These are phyloP conservation scores for Calidris pugnax DNA, from an alignment of 2,113 vertebrate genomes.

Conservation along the genomic window DNA sequence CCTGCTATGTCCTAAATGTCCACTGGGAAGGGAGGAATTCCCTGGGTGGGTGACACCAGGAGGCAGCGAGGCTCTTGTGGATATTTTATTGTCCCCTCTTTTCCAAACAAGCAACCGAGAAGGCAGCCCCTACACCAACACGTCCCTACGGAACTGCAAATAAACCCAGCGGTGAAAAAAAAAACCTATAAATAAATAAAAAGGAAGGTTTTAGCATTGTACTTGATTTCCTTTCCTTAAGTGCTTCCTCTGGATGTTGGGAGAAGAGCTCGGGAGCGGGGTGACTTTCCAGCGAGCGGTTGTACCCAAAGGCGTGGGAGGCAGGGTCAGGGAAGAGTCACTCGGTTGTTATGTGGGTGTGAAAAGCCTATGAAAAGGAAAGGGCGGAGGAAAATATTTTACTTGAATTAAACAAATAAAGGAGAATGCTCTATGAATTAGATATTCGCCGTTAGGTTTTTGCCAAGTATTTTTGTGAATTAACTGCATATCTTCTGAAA, in stretches of 20 bases:
- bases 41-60: neutral
- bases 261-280: neutral
- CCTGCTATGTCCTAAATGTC: neutral
- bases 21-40: fast-evolving
- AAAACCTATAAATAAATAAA: neutral
- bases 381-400: constrained; percentile 42
- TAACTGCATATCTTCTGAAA: neutral
- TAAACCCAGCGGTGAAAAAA: neutral
- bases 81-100: neutral
- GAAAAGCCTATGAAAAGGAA: constrained; percentile 56
- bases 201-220: neutral
- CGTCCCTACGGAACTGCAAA: neutral
- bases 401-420: constrained; percentile 62
- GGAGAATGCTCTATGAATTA: neutral
- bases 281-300: neutral
- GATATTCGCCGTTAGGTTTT: neutral
- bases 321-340: constrained; percentile 57
- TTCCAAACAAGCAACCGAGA: neutral
- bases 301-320: neutral
- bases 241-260: neutral
- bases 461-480: neutral
- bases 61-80: fast-evolving
- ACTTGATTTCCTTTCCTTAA: neutral
- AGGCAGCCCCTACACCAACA: neutral
- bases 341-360: constrained; percentile 49